phyloP scores from a whole-genome alignment of 2,888 invertebrate genomes.

The Proisotoma minuta region DNA sequence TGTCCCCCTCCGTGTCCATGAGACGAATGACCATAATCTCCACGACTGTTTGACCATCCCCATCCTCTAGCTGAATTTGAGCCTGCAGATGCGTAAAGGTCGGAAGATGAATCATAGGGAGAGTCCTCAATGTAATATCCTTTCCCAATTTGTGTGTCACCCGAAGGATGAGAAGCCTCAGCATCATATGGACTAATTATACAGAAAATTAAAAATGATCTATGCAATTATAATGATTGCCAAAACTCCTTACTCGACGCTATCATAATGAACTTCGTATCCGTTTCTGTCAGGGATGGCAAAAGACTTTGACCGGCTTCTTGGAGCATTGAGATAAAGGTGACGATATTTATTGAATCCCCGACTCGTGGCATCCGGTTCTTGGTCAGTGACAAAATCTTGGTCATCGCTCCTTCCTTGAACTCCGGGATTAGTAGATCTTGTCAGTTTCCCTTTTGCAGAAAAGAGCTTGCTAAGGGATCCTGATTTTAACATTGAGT shows the following conservation, averaged over 20 bases:
- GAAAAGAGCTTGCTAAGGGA: conserved; percentile 9
- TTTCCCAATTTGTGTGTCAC: conserved; percentile 25
- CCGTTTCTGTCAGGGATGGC: conserved; percentile 28
- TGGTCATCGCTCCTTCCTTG: conserved; percentile 35
- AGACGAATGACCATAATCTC: conserved; percentile 22
- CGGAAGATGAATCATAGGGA: not conserved
- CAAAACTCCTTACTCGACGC: conserved; percentile 19
- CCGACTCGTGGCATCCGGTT: conserved; percentile 41
- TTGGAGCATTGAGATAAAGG: not conserved
- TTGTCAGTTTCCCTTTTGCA: too few species aligned
- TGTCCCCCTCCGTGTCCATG: conserved; percentile 23
- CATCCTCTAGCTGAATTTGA: not conserved
- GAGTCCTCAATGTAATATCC: conserved; percentile 6
- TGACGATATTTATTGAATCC: conserved; percentile 33
- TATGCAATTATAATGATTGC: not conserved
- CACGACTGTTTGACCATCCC: not conserved
- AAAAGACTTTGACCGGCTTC: conserved; percentile 1
- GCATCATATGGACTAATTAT: not conserved
- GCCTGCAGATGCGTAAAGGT: not conserved
- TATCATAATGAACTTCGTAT: conserved; percentile 30
- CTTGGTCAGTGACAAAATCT: conserved; percentile 44
- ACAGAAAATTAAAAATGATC: not conserved
- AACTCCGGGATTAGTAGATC: not conserved
- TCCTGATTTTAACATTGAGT: conserved; percentile 33
- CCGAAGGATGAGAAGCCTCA: not conserved